Percentiles rank a stretch among this genome's conserved stretches.
Conservation (phyloP, 2,797 vertebrate genomes). For the Enteromius mattozi region DNA sequence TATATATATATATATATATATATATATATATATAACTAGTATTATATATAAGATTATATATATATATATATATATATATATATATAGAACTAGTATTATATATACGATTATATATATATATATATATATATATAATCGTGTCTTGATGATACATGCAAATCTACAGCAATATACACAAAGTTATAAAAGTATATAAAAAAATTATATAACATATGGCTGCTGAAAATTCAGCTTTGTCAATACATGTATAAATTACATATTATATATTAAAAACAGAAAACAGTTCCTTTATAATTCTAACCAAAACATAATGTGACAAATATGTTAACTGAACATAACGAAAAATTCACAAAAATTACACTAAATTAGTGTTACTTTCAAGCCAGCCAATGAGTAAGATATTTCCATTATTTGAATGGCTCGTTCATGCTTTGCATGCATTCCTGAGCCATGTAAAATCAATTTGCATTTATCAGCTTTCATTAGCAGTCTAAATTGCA, state of each 20-base stretch:
- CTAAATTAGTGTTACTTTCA: not conserved
- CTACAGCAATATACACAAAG: not conserved
- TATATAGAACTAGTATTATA: too few relatives aligned
- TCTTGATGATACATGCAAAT: not conserved
- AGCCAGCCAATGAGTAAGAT: not conserved
- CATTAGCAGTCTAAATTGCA: conserved; percentile 21
- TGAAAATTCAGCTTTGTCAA: not conserved
- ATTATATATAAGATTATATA: too few relatives aligned
- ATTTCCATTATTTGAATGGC: not conserved
- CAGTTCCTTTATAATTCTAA: too few relatives aligned
- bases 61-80: too few relatives aligned
- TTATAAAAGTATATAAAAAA: not conserved
- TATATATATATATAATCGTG: not conserved
- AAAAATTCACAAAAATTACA: not conserved
- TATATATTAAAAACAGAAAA: too few relatives aligned
- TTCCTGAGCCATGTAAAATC: not conserved
- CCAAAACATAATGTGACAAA: not conserved
- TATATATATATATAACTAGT: too few relatives aligned
- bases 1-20: too few relatives aligned
- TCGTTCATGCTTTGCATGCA: not conserved
- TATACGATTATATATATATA: too few relatives aligned
- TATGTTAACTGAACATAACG: not conserved
- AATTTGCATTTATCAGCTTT: conserved; percentile 36
- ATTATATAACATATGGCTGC: not conserved
- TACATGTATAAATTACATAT: not conserved